Evolutionary conservation across 2,797 vertebrate genomes (phyloP).

Genomic region (Cuculus canorus): DNA sequence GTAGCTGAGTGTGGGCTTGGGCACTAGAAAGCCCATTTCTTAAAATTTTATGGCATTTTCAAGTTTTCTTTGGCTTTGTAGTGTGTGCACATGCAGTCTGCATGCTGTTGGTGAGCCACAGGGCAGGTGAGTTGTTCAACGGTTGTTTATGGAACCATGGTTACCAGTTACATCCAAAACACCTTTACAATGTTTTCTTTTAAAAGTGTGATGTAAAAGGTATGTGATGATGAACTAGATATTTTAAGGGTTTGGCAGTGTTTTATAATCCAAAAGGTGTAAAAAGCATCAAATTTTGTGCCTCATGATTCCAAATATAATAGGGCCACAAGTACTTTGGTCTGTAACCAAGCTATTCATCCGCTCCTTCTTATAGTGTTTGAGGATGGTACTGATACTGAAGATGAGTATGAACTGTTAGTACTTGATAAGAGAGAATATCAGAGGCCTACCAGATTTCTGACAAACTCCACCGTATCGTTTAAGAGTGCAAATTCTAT

Average conservation of each 20-base stretch:
- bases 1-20: not conserved
- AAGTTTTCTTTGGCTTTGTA: not conserved
- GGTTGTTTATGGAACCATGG: not conserved
- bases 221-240: not conserved
- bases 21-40: not conserved
- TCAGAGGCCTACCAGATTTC: not conserved
- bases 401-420: not conserved
- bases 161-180: not conserved
- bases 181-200: not conserved
- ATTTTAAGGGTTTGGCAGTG: not conserved
- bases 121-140: not conserved
- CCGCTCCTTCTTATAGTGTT: not conserved
- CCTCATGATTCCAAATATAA: not conserved
- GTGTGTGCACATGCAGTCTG: fast-evolving
- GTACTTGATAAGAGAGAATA: not conserved
- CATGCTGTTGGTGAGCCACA: not conserved
- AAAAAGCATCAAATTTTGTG: not conserved
- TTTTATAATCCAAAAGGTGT: not conserved
- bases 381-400: not conserved
- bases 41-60: not conserved
- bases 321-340: not conserved
- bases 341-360: not conserved
- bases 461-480: not conserved
- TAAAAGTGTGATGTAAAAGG: not conserved
- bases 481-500: not conserved